Conservation (phyloP, 1,140 invertebrate species). For the Trachymyrmex septentrionalis region DNA sequence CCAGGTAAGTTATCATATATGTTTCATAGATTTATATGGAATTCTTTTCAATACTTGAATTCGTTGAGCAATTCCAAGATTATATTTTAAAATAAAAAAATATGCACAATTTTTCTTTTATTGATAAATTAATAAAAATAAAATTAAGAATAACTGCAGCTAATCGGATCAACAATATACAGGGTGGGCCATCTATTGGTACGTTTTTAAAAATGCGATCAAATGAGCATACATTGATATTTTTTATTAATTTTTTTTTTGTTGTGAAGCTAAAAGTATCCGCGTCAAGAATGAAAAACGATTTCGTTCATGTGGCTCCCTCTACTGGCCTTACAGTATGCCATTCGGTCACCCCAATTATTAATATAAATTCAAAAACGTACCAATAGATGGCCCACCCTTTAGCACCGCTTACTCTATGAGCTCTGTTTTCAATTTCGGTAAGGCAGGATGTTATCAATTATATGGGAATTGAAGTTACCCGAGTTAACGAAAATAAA, state of each 20-base stretch:
- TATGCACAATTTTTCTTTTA: not conserved
- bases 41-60: not conserved
- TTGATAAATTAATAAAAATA: not conserved
- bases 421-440: not conserved
- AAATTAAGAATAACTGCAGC: not conserved
- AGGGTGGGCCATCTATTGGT: no score
- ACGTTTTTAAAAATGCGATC: no score
- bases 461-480: no score
- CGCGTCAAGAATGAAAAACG: no score
- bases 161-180: not conserved
- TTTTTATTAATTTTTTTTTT: no score
- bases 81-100: not conserved
- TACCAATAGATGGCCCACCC: no score
- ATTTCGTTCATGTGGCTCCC: no score
- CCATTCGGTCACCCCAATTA: no score
- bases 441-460: not conserved
- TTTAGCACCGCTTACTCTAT: not conserved
- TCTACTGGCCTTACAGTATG: no score
- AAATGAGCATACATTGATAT: no score
- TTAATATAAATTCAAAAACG: no score
- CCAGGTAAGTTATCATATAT: slow-evolving; percentile 68
- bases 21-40: not conserved
- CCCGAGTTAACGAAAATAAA: slow-evolving; percentile 14
- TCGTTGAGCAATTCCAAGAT: not conserved
- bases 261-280: no score